These are phyloP conservation scores for Diaprepes abbreviatus DNA, from an alignment of 2,888 invertebrate species.

Conservation along the genomic window DNA sequence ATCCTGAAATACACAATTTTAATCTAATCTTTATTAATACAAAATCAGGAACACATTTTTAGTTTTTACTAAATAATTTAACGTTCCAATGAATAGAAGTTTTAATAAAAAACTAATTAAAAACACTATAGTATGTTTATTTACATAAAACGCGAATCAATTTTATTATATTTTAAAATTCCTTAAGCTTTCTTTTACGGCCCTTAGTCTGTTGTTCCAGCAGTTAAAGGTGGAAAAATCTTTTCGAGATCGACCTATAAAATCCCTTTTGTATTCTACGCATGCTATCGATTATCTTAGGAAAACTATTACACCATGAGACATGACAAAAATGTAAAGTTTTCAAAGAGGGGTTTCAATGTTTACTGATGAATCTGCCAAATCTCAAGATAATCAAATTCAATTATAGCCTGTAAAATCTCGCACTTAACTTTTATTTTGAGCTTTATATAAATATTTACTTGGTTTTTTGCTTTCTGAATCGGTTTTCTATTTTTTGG, in stretches of 20 bases:
- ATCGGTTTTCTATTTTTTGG: too few species aligned
- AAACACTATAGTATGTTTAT: constrained; percentile 10
- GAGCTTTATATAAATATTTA: neutral
- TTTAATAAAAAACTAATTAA: neutral
- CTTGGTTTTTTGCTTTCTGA: too few species aligned
- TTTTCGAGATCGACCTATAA: constrained; percentile 46
- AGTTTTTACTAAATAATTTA: too few species aligned
- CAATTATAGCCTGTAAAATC: constrained; percentile 32
- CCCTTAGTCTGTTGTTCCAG: constrained; percentile 36
- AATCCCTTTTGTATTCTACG: constrained; percentile 48
- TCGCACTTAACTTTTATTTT: constrained; percentile 12
- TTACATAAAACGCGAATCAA: neutral
- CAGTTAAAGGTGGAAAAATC: constrained; percentile 49
- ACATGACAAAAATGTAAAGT: constrained; percentile 48
- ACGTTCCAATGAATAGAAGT: neutral
- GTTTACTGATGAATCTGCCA: constrained; percentile 48
- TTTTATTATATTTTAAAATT: constrained; percentile 38
- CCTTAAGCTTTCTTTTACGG: constrained; percentile 33
- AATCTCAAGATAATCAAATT: constrained; percentile 48
- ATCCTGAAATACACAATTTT: too few species aligned
- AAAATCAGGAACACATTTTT: too few species aligned
- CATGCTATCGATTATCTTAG: constrained; percentile 49
- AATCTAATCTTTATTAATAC: too few species aligned
- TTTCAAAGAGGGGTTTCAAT: constrained; percentile 40
- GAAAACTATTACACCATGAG: constrained; percentile 50